phyloP scores from a whole-genome alignment of 2,888 invertebrate species.

The Drosophila prostipennis region DNA sequence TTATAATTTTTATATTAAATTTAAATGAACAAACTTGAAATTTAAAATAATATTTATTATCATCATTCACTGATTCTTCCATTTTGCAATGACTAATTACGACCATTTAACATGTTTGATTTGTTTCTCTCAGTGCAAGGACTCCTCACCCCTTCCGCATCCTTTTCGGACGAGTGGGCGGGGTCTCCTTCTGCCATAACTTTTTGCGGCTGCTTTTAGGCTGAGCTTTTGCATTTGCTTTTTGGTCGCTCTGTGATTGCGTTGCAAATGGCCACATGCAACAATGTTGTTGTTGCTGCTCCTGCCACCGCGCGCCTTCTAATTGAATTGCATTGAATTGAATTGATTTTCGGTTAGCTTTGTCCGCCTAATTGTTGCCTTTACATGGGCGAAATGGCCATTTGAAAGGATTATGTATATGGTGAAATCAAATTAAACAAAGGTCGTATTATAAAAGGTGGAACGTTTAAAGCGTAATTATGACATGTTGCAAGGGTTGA shows the following conservation, averaged over 20 bases:
- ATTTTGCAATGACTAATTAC: too few species aligned
- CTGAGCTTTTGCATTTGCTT: conserved; percentile 40
- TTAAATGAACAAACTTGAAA: too few species aligned
- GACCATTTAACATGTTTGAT: too few species aligned
- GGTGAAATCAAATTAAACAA: conserved; percentile 30
- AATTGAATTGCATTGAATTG: conserved; percentile 69
- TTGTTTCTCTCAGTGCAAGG: background rate
- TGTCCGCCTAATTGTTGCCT: conserved; percentile 47
- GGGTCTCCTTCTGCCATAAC: conserved; percentile 31
- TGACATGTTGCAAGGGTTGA: conserved; percentile 68
- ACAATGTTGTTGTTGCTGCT: conserved; percentile 46
- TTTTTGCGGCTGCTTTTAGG: conserved; percentile 56
- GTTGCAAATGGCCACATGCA: conserved; percentile 46
- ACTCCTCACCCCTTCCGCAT: background rate
- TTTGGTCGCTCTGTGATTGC: conserved; percentile 37
- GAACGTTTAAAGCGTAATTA: conserved; percentile 68
- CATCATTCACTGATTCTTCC: too few species aligned
- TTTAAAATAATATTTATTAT: too few species aligned
- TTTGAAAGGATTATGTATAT: conserved; percentile 21
- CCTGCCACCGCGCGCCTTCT: conserved; percentile 41
- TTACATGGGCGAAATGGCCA: conserved; percentile 7
- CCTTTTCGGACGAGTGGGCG: conserved; percentile 6
- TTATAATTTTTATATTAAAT: too few species aligned
- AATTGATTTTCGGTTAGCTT: conserved; percentile 61
- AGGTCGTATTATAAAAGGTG: background rate